These are phyloP conservation scores for Eutolmus rufibarbis DNA, from an alignment of 2,888 invertebrate species.

Conservation along the genomic window DNA sequence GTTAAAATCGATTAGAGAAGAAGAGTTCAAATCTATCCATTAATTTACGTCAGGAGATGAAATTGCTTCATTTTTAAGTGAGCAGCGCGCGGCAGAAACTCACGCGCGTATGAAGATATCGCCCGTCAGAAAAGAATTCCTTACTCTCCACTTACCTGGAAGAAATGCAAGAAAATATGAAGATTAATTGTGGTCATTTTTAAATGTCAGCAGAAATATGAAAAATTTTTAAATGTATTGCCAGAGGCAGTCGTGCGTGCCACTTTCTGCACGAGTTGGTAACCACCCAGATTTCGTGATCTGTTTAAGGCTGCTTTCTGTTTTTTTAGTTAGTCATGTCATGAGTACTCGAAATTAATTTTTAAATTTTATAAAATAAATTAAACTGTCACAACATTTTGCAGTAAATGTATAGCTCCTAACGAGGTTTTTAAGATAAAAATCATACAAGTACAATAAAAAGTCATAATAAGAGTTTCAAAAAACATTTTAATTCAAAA, in stretches of 20 bases:
- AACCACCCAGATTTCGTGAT: not conserved
- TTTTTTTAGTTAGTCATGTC: not conserved
- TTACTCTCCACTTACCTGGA: slow-evolving; percentile 10
- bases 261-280: not conserved
- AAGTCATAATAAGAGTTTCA: too few relatives aligned
- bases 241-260: not conserved
- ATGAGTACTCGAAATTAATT: not conserved
- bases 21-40: slow-evolving; percentile 37
- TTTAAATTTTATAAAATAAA: not conserved
- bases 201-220: not conserved
- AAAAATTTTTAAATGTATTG: not conserved
- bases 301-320: not conserved
- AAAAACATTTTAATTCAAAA: too few relatives aligned
- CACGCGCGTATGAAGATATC: not conserved
- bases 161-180: not conserved
- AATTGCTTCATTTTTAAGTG: not conserved
- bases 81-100: not conserved
- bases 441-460: too few relatives aligned
- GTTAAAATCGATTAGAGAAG: slow-evolving; percentile 29
- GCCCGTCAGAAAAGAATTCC: not conserved
- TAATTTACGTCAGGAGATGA: slow-evolving; percentile 3
- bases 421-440: too few relatives aligned
- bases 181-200: not conserved
- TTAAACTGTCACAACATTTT: not conserved
- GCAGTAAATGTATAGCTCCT: too few relatives aligned